A percentile compares a stretch with the other conserved stretches of the same genome.
phyloP scores from a whole-genome alignment of 2,113 vertebrate species.

The Aix galericulata region DNA sequence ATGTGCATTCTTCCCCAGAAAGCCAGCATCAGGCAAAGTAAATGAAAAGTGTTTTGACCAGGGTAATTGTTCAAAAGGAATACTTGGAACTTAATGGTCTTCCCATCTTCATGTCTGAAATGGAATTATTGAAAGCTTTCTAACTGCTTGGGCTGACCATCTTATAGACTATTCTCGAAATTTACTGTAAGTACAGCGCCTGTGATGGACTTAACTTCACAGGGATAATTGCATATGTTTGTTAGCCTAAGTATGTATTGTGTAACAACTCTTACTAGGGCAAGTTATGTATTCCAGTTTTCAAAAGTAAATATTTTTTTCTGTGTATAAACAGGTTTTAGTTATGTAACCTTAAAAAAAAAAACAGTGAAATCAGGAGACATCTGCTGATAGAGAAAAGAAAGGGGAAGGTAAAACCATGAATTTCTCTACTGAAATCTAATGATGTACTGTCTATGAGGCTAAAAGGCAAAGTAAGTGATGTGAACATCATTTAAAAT shows the following conservation, averaged over 20 bases:
- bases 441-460: background rate
- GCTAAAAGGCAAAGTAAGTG: background rate
- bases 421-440: rapidly evolving
- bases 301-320: background rate
- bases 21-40: background rate
- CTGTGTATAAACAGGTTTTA: background rate
- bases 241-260: background rate
- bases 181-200: background rate
- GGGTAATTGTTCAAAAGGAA: background rate
- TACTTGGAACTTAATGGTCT: background rate
- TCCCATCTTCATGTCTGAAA: background rate
- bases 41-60: background rate
- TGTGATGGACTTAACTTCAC: background rate
- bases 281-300: background rate
- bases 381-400: background rate
- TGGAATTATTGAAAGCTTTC: background rate
- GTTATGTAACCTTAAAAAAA: background rate
- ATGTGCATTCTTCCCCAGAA: background rate
- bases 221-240: background rate
- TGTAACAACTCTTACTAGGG: background rate
- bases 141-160: background rate
- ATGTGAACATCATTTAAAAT: background rate
- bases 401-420: background rate
- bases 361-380: background rate
- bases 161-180: background rate